Evolutionary conservation across 2,113 vertebrate genomes (phyloP), one percentile per base, ranked within the genome.

Genomic region (Microcebus murinus): DNA sequence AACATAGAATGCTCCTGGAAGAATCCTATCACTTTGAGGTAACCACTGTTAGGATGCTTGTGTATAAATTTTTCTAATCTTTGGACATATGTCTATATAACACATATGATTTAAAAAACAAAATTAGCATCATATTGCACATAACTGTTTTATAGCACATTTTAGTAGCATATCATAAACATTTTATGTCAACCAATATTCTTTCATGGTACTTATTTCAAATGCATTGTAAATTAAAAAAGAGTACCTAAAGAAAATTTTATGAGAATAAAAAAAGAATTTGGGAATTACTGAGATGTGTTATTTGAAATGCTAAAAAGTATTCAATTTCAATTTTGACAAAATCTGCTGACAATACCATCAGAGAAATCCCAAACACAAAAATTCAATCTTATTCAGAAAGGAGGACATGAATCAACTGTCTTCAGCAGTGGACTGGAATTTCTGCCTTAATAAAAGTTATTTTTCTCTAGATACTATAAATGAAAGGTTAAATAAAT

Each of bases 331-430:
- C 77, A 65, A 67, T 70, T n/a, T 67, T 55, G 48, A 86, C 29
- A 96, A 90, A 87, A 79, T 90, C n/a, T 70, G 17, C 8, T 17
- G 57, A 14, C 39, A 63, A 73, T 59, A 80, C 1, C 36, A 86
- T 15, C 39, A 91, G 20, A 93, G 77, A 94, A 94, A 83, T 82
- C 18, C 36, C 80, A 95, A 94, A 96, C 21, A 73, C 27, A 74
- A 92, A 76, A 82, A 74, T 71, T 87, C 76, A n/a, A 34, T 76
- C 71, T 89, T 77, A 3, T 89, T 94, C 61, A 95, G 12, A 76
- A 90, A 82, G 68, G n/a, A 73, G 5, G 21, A n/a, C 21, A 42
- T 68, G 7, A 94, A 81, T 74, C 71, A 94, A 61, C 12, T 76
- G 8, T 74, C 79, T 67, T 50, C 55, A 57, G 67, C 68, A 77